Evolutionary conservation across 2,888 invertebrate genomes (phyloP), one percentile per base, ranked within the genome.

Genomic region (Drosophila emarginata): DNA sequence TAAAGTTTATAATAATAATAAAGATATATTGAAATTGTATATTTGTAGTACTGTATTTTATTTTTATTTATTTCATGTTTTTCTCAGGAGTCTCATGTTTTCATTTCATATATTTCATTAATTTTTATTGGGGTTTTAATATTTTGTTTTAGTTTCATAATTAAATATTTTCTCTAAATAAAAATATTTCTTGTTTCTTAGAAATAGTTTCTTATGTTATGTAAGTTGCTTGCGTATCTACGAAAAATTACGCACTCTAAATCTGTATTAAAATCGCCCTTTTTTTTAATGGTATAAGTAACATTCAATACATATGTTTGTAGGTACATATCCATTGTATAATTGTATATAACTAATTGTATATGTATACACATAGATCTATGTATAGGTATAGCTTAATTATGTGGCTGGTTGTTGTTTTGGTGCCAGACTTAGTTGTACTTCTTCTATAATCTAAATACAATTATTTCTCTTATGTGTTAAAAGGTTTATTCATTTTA

Each of bases 81-180:
- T 52, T 14, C n/a, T 62, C 80, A 82, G 83, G 77, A 82, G 82
- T 82, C 86, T 82, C 77, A 86, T 83, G 86, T 83, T 83, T 83
- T 86, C 82, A 83, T 78, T 86, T 82, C 77, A 81, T 77, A 73
- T 76, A 80, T 71, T 74, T 60, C 51, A 66, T 62, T 71, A 67
- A 67, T 75, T 11, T 45, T 45, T 45, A 21, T 45, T 45, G 21
- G 45, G 45, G 18, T 45, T 45, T 45, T 12, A 82, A 85, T 78
- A 82, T 83, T 82, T 85, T 80, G 45, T 74, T 51, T 39, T 66
- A 57, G 71, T 66, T 18, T 67, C 72, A 51, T 50, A 63, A 51
- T 72, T 72, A 59, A 86, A 83, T 80, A 83, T 83, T 83, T 85
- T 80, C 74, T 70, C 82, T 83, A 83, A 78, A 83, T 82, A 82